phyloP scores from a whole-genome alignment of 2,888 invertebrate species.

The Rotaria sp. region DNA sequence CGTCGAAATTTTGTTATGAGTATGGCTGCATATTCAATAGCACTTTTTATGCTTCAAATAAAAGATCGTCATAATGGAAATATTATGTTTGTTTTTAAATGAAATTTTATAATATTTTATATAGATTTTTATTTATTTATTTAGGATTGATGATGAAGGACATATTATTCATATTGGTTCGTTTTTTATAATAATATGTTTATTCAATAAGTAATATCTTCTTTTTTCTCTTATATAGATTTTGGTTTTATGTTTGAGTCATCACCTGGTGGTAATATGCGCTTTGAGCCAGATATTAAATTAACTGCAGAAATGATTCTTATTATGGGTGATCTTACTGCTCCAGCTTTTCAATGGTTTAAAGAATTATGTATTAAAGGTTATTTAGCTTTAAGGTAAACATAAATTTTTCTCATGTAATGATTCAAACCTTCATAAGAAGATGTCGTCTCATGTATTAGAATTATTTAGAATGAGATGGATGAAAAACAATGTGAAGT shows the following conservation, averaged over 20 bases:
- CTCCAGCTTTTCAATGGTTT: conserved; percentile 92
- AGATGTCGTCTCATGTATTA: too few species aligned
- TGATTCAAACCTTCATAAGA: too few species aligned
- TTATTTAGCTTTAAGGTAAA: conserved; percentile 34
- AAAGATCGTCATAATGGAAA: conserved; percentile 99
- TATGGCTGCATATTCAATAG: conserved; percentile 97
- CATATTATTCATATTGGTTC: conserved; percentile 95
- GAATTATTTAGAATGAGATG: too few species aligned
- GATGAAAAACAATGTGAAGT: too few species aligned
- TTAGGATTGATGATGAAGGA: conserved; percentile 70
- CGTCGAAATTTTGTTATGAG: conserved; percentile 90
- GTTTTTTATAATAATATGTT: neutral
- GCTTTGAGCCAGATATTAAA: conserved; percentile 98
- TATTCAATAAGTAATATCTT: conserved; percentile 35
- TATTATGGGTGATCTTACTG: conserved; percentile 97
- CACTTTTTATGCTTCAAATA: conserved; percentile 91
- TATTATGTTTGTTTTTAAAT: conserved; percentile 72
- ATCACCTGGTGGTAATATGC: conserved; percentile 94
- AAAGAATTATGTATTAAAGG: conserved; percentile 78
- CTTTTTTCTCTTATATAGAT: conserved; percentile 65
- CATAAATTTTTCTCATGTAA: too few species aligned
- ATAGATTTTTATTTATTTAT: too few species aligned
- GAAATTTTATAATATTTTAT: too few species aligned
- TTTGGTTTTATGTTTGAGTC: conserved; percentile 99
- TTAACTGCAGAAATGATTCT: conserved; percentile 98